Conservation (phyloP, 2,113 vertebrate genomes). For the Oreotrochilus melanogaster region DNA sequence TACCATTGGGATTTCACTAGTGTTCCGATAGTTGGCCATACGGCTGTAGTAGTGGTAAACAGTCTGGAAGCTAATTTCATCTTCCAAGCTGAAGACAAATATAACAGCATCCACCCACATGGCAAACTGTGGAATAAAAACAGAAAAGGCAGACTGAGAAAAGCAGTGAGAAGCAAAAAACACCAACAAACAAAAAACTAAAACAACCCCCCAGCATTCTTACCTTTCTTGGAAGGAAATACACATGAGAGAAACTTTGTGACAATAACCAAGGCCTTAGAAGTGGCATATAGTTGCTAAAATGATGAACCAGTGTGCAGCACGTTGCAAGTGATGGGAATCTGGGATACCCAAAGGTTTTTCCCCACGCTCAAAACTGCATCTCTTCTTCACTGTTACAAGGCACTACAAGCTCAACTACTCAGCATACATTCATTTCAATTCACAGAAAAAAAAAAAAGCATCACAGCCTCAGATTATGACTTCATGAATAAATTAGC, state of each 20-base stretch:
- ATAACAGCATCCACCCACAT: slow-evolving; percentile 98
- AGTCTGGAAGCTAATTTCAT: slow-evolving; percentile 97
- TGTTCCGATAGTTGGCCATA: slow-evolving; percentile 92
- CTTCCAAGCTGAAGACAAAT: slow-evolving; percentile 98
- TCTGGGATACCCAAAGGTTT: not conserved
- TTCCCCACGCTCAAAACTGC: accelerated
- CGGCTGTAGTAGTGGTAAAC: slow-evolving; percentile 98
- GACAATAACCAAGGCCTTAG: not conserved
- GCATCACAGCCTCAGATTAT: not conserved
- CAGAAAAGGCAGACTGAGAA: not conserved
- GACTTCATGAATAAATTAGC: not conserved
- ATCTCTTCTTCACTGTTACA: not conserved
- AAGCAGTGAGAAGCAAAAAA: not conserved
- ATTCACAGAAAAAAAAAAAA: not conserved
- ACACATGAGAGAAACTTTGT: not conserved
- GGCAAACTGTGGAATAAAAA: slow-evolving; percentile 83
- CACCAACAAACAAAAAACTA: too few relatives aligned
- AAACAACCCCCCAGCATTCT: not conserved
- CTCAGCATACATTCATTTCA: accelerated
- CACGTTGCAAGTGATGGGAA: too few relatives aligned
- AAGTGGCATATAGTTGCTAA: not conserved
- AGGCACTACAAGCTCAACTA: not conserved
- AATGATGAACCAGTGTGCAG: not conserved
- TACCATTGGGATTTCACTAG: slow-evolving; percentile 91
- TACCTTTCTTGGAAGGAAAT: not conserved